Base-by-base conservation (phyloP, 2,888 invertebrate species). In the Acleris emargana region DNA sequence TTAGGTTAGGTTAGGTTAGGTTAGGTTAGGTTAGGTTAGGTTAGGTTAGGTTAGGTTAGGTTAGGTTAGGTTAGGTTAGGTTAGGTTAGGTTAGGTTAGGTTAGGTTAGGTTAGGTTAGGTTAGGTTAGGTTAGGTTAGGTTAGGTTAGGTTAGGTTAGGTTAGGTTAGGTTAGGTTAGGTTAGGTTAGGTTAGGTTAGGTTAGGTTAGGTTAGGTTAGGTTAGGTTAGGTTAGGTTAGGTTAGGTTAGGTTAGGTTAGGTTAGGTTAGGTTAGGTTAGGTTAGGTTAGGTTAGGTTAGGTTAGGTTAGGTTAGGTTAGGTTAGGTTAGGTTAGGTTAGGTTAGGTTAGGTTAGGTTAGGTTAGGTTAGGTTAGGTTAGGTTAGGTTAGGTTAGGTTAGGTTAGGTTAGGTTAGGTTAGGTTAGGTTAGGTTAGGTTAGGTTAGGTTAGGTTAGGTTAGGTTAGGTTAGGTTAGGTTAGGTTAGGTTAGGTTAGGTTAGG, bases 241-340 rank as follows among this genome's bases (percentile, higher is more conserved):
- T 52, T 52, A 52, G 52, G 52, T 52, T 52, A 52, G 52, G 52
- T 52, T 52, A 52, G 52, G 52, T 52, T 52, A 52, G 52, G 52
- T 52, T 52, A 52, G 52, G 52, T 52, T 52, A 52, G 52, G 52
- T 52, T 52, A 52, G 52, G 52, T 52, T 52, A 52, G 52, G 52
- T 52, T 52, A 52, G 52, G 52, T 52, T 52, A 52, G 52, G 52
- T 52, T 52, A 52, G 52, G 52, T 52, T 52, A 52, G 49, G 49
- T 49, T 49, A 49, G 49, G 49, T 49, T 49, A 49, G 49, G 49
- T 49, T 49, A 49, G 49, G 49, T 49, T 49, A 49, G 49, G 49
- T 49, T 49, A 49, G 49, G 49, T 49, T 49, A 49, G 49, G 49
- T 49, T 49, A 49, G 49, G 49, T 49, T 49, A 49, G 49, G 49